Base-by-base conservation (phyloP, 1,140 invertebrate genomes). In the Phymorhynchus buccinoides region DNA sequence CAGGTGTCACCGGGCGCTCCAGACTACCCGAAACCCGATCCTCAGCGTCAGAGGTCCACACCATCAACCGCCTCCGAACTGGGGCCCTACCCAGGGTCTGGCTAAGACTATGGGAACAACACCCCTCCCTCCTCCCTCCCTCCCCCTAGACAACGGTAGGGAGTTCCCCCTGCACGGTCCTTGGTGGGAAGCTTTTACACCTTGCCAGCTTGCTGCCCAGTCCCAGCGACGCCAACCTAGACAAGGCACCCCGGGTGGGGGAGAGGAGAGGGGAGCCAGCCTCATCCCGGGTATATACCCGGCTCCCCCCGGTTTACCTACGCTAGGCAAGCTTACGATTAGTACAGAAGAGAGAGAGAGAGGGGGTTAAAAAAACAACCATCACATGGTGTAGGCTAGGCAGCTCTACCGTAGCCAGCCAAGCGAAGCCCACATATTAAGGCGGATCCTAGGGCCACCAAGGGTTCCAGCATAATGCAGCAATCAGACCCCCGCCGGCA, bases 401-500 rank as follows among this genome's bases (percentile, higher is more conserved):
- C 73, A 35, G 73, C 73, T 39, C 39, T 39, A 37, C 73, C 73
- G 35, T 18, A 39, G 73, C 73, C 73, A 75, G 73, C 73, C 73
- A 75, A 41, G 73, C 73, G 73, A 75, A 37, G 73, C 35, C 35
- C 18, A 12, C 1, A 16, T 35, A 75, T 75, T 75, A 75, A 75
- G 73, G 73, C 18, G 35, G 32, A 6, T 9, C 0, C 9, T 35
- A 66, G 30, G 81, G 52, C 81, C 81, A 83, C 81, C 81, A 44
- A 71, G 27, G 41, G 62, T 30, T n/a, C 62, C 30, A 30, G 81
- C 56, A 83, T 66, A 83, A 68, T 83, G 37, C 66, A 27, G 66
- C 81, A 83, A 83, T 83, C 81, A 83, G 66, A 56, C 81, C 81
- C 81, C 81, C 41, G 41, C 30, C 16, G 44, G 62, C 39, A 9